A percentile compares a stretch with the other conserved stretches of the same genome.
phyloP scores from a whole-genome alignment of 2,797 vertebrate genomes.

The Taenioides sp. region DNA sequence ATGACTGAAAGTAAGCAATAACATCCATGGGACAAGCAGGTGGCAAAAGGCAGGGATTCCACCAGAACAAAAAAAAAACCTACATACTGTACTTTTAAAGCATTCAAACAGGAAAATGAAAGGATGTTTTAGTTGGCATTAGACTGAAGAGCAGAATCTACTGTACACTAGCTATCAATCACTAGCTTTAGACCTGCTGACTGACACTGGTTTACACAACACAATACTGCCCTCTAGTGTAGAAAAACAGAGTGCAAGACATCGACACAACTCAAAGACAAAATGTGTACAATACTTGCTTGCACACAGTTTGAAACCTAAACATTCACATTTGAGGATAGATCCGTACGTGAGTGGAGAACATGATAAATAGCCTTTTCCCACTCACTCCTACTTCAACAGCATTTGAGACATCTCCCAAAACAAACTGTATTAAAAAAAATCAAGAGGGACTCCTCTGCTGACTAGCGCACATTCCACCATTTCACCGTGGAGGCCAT shows the following conservation, averaged over 20 bases:
- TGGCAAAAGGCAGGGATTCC: too few species aligned
- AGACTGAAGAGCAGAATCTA: background rate
- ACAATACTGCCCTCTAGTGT: slow-evolving; percentile 10
- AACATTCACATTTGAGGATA: too few species aligned
- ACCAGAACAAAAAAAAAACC: too few species aligned
- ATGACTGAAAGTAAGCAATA: too few species aligned
- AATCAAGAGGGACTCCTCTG: background rate
- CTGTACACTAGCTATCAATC: background rate
- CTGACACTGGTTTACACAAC: background rate
- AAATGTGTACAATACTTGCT: background rate
- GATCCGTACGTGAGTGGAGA: too few species aligned
- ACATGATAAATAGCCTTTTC: too few species aligned
- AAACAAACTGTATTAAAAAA: background rate
- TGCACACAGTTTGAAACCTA: background rate
- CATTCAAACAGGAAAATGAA: background rate
- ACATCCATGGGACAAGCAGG: too few species aligned
- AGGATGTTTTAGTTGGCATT: background rate
- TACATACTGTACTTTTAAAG: background rate
- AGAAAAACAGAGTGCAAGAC: background rate
- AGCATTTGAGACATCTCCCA: too few species aligned
- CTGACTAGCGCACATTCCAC: background rate
- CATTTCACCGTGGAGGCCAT: background rate
- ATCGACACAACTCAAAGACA: background rate
- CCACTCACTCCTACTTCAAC: too few species aligned
- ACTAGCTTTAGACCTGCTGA: background rate